These are phyloP conservation scores for Anniella stebbinsi DNA, from an alignment of 2,797 vertebrate genomes.

Conservation along the genomic window DNA sequence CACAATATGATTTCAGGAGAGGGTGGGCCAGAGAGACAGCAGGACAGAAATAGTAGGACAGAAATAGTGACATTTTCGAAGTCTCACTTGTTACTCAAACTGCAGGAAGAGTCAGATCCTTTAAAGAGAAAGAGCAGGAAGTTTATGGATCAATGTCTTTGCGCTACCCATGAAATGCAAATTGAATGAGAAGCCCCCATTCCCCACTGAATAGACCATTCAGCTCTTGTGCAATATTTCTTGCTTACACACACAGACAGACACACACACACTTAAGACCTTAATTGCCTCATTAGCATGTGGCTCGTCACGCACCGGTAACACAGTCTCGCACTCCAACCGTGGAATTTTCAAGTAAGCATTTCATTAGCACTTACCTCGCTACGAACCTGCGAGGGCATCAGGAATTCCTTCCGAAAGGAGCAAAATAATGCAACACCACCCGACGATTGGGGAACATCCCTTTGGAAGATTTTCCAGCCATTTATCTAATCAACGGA, in stretches of 20 bases:
- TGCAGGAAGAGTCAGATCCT: accelerated
- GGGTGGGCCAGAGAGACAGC: too few relatives aligned
- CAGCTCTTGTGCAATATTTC: not conserved
- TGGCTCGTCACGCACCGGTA: constrained; percentile 53
- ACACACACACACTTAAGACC: constrained; percentile 36
- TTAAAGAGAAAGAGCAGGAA: not conserved
- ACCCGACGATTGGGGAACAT: not conserved
- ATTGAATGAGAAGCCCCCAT: not conserved
- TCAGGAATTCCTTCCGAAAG: constrained; percentile 43
- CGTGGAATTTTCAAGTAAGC: constrained; percentile 45
- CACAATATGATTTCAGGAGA: not conserved
- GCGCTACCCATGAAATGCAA: not conserved
- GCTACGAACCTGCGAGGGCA: not conserved
- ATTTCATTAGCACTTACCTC: constrained; percentile 44
- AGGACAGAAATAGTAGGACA: not conserved
- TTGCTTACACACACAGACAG: constrained; percentile 18
- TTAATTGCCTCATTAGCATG: constrained; percentile 60
- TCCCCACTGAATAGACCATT: constrained; percentile 19
- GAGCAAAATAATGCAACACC: not conserved
- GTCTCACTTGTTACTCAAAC: not conserved
- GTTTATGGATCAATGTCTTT: not conserved
- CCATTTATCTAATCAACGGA: not conserved
- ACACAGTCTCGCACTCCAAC: constrained; percentile 49
- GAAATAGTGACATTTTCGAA: not conserved
- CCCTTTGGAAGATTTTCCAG: not conserved